Base-by-base conservation (phyloP, 1,140 invertebrate genomes). In the Cataglyphis hispanica region DNA sequence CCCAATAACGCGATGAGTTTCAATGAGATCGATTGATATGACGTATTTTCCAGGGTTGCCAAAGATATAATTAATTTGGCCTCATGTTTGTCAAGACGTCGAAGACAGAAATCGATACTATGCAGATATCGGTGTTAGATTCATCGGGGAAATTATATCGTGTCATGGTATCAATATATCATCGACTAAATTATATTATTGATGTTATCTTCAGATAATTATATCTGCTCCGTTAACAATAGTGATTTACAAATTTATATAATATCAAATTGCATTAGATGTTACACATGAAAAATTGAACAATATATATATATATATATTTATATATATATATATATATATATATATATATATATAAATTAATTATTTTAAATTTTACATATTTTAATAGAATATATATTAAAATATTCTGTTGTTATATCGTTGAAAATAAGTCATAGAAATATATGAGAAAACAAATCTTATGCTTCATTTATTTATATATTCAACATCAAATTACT, bases 11-110 rank as follows among this genome's bases (percentile, higher is more conserved):
- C 2, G 46, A 50, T 16, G 37, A 37, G 63, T 37, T 43, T 22
- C 10, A 43, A 80, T n/a, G 19, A 64, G n/a, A 78, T 78, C 43
- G n/a, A 69, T 69, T 40, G 43, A 50, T 3, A 16, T 16, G 31
- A 40, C 40, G 27, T 27, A 27, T 13, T n/a, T 78, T 67, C 10
- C 61, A 67, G 31, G 40, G 76, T 78, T 61, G 27, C 13, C 16
- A 25, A 60, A 67, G 63, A 80, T 80, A 80, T 69, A 67, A 78
- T 77, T 77, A 77, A 78, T 67, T 78, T 37, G 31, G 61, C n/a
- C 43, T 25, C 60, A 37, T 67, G 61, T 67, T 78, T 78, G 27
- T 43, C 37, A 63, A 37, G 19, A n/a, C 25, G 50, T 63, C 10
- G 13, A 61, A 61, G 10, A 46, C 25, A 27, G 25, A 34, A 64